A percentile compares a stretch with the other conserved stretches of the same genome.
phyloP scores from a whole-genome alignment of 2,797 vertebrate species.

The Hydrocynus forskahlii region DNA sequence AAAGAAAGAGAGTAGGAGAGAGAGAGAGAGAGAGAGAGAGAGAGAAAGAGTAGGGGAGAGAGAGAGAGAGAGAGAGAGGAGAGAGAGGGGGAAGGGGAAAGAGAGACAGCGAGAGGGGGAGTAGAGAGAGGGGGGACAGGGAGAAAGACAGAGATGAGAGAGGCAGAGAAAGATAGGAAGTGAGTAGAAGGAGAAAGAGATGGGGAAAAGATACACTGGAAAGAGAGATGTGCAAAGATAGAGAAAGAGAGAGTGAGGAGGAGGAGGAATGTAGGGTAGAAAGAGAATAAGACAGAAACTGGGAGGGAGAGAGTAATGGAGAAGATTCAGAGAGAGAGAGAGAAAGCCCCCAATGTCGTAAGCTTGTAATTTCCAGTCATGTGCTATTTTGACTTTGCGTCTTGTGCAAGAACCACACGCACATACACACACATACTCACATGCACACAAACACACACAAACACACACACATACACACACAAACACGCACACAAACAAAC shows the following conservation, averaged over 20 bases:
- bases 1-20: not conserved
- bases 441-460: constrained; percentile 31
- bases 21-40: not conserved
- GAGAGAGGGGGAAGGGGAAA: too few relatives aligned
- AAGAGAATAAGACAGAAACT: not conserved
- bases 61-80: too few relatives aligned
- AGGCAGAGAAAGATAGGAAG: too few relatives aligned
- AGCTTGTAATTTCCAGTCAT: constrained; percentile 47
- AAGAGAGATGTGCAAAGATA: not conserved
- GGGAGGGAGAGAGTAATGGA: too few relatives aligned
- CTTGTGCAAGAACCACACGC: constrained; percentile 21
- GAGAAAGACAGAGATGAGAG: not conserved
- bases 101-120: too few relatives aligned
- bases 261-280: not conserved
- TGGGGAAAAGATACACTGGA: too few relatives aligned
- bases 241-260: not conserved
- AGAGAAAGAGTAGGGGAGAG: too few relatives aligned
- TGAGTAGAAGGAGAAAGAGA: not conserved
- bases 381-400: constrained; percentile 41
- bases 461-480: constrained; percentile 3
- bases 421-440: constrained; percentile 19
- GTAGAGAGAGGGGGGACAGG: not conserved
- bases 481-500: constrained; percentile 5
- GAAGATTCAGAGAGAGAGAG: not conserved
- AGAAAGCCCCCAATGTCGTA: constrained; percentile 37